Conservation (phyloP, 2,797 vertebrate genomes). For the Hapalemur alaotrensis region DNA sequence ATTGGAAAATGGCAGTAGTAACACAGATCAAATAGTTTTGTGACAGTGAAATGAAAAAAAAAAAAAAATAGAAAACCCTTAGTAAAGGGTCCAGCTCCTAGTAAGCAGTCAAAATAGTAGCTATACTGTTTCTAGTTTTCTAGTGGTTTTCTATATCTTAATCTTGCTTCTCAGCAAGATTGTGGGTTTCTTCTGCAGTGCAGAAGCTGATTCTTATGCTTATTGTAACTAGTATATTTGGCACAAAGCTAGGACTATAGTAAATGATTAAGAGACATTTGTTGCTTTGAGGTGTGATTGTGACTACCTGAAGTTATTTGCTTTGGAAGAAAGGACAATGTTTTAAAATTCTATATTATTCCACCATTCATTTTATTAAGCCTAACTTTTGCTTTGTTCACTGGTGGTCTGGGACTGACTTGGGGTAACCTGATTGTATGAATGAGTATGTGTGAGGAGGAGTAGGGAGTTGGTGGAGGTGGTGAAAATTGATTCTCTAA, state of each 20-base stretch:
- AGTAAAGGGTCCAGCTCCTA: background rate
- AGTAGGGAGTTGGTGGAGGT: background rate
- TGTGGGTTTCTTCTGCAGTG: conserved; percentile 6
- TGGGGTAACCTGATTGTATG: background rate
- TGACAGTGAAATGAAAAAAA: background rate
- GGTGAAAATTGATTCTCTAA: background rate
- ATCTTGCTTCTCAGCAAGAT: background rate
- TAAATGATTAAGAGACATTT: conserved; percentile 42
- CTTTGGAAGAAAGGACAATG: background rate
- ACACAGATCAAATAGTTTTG: background rate
- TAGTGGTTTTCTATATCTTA: background rate
- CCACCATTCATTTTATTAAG: background rate
- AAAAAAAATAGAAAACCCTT: background rate
- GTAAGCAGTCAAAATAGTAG: background rate
- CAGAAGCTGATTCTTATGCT: background rate
- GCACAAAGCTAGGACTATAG: background rate
- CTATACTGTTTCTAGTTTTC: background rate
- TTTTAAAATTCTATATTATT: background rate
- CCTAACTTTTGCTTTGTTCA: background rate
- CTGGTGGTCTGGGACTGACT: background rate
- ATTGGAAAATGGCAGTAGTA: background rate
- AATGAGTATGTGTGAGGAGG: background rate
- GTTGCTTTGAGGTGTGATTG: background rate
- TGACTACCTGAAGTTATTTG: background rate
- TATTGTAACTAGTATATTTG: conserved; percentile 5